Percentiles rank a stretch among this genome's conserved stretches.
Conservation (phyloP, 2,888 invertebrate genomes). For the Drosophila anomelani region DNA sequence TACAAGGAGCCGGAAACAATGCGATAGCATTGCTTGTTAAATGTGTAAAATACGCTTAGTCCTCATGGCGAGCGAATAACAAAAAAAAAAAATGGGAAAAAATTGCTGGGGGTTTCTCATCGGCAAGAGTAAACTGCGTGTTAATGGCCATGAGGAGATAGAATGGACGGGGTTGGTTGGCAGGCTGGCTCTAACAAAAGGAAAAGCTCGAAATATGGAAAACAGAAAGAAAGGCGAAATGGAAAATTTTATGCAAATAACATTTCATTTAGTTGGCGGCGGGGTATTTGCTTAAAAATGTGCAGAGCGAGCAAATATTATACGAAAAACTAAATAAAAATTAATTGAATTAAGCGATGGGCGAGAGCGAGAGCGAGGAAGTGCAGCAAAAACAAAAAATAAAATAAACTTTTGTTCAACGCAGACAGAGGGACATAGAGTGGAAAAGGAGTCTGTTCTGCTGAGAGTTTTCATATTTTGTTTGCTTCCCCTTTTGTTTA, state of each 20-base stretch:
- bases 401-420: constrained; percentile 25
- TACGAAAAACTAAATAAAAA: constrained; percentile 77
- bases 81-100: constrained; percentile 34
- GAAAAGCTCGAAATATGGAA: constrained; percentile 33
- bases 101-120: constrained; percentile 29
- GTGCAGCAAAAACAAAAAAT: constrained; percentile 23
- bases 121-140: constrained; percentile 67
- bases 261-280: constrained; percentile 73
- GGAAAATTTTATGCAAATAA: constrained; percentile 75
- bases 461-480: constrained; percentile 43
- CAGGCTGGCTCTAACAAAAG: constrained; percentile 18
- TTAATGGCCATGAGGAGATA: constrained; percentile 58
- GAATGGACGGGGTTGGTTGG: constrained; percentile 5
- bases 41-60: constrained; percentile 69
- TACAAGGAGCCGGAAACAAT: constrained; percentile 44
- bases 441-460: constrained; percentile 11
- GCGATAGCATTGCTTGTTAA: constrained; percentile 54
- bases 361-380: constrained; percentile 23
- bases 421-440: constrained; percentile 18
- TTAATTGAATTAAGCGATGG: constrained; percentile 75
- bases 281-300: constrained; percentile 73
- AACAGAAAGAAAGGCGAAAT: constrained; percentile 36
- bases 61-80: constrained; percentile 21
- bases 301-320: constrained; percentile 72
- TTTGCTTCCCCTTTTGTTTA: constrained; percentile 51